phyloP scores from a whole-genome alignment of 92 coral and sea anemone genomes.

The Muricea muricata region DNA sequence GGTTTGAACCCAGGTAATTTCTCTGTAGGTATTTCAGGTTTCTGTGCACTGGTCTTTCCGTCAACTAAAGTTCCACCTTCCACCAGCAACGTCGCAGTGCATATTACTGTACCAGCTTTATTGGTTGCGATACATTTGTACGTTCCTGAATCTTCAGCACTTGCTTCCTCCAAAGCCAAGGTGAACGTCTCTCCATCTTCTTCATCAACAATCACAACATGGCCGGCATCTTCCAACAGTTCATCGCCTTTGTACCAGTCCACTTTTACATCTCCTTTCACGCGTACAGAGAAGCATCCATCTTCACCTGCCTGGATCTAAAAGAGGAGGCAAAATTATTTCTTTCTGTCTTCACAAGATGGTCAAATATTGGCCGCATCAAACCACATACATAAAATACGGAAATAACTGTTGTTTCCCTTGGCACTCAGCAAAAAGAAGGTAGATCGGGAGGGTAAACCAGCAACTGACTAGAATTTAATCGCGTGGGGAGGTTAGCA shows the following conservation, averaged over 20 bases:
- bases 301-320: constrained; percentile 67
- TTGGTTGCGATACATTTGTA: constrained; percentile 84
- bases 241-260: constrained; percentile 78
- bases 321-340: background rate
- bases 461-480: too few species aligned
- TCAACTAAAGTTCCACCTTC: background rate
- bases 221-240: constrained; percentile 64
- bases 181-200: constrained; percentile 59
- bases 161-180: constrained; percentile 58
- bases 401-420: too few species aligned
- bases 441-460: too few species aligned
- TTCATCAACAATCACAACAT: constrained; percentile 57
- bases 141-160: constrained; percentile 81
- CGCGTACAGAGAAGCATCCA: constrained; percentile 69
- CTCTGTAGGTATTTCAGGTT: background rate
- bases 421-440: too few species aligned
- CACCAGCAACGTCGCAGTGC: constrained; percentile 74
- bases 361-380: background rate
- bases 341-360: background rate
- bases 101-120: constrained; percentile 75
- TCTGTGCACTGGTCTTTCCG: background rate
- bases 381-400: too few species aligned
- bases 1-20: background rate
- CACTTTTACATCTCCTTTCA: constrained; percentile 61
- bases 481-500: too few species aligned